phyloP scores from a whole-genome alignment of 2,797 vertebrate genomes.

The Liparis tanakae region DNA sequence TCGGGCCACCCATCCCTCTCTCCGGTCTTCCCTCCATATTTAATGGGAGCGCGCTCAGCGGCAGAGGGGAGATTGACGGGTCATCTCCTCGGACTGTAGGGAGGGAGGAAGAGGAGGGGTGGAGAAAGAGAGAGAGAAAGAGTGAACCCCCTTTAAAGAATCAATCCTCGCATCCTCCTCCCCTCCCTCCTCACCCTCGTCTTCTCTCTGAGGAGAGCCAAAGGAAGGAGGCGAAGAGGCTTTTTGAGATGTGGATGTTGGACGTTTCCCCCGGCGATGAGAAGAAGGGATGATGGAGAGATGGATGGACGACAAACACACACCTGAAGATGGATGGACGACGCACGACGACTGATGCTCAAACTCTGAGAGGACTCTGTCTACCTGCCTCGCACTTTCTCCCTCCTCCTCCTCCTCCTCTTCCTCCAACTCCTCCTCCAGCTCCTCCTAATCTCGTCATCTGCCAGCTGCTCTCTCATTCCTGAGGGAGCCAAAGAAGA shows the following conservation, averaged over 20 bases:
- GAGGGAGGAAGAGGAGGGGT: slow-evolving; percentile 47
- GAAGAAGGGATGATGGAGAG: slow-evolving; percentile 63
- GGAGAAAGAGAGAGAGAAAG: slow-evolving; percentile 59
- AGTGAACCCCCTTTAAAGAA: slow-evolving; percentile 73
- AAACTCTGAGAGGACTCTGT: slow-evolving; percentile 65
- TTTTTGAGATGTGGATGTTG: slow-evolving; percentile 59
- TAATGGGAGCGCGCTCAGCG: slow-evolving; percentile 67
- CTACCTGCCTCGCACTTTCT: slow-evolving; percentile 63
- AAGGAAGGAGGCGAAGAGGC: slow-evolving; percentile 45
- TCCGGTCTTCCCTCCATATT: slow-evolving; percentile 56
- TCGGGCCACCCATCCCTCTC: slow-evolving; percentile 50
- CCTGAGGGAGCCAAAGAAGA: slow-evolving; percentile 47
- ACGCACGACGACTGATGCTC: slow-evolving; percentile 44
- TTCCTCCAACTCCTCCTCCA: slow-evolving; percentile 56
- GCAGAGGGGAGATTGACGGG: slow-evolving; percentile 72
- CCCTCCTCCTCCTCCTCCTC: slow-evolving; percentile 56
- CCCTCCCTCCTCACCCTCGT: slow-evolving; percentile 41
- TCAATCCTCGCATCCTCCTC: slow-evolving; percentile 71
- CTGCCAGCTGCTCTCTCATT: slow-evolving; percentile 60
- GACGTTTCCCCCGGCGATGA: slow-evolving; percentile 60
- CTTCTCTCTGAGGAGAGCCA: slow-evolving; percentile 43
- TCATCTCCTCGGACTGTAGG: slow-evolving; percentile 63
- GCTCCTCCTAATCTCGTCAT: slow-evolving; percentile 47
- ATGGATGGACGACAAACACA: slow-evolving; percentile 42
- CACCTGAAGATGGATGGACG: slow-evolving; percentile 39